Conservation (phyloP, 2,888 invertebrate species). For the Trichacis sp. region DNA sequence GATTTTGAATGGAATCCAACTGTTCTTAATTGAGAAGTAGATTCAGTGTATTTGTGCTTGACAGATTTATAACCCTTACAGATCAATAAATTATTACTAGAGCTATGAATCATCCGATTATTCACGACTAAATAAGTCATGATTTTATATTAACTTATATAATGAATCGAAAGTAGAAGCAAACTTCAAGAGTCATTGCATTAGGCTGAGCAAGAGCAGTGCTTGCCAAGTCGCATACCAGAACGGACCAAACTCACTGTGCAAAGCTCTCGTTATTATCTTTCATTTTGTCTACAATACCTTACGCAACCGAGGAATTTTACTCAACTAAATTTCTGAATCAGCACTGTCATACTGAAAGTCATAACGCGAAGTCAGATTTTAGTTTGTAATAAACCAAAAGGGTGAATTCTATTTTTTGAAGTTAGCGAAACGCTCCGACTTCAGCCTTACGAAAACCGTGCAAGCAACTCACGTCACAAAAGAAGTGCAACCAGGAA, state of each 20-base stretch:
- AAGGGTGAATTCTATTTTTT: too few species aligned
- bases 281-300: background rate
- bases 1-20: too few species aligned
- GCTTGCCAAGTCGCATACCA: conserved; percentile 21
- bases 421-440: conserved; percentile 73
- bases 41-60: too few species aligned
- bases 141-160: background rate
- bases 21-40: too few species aligned
- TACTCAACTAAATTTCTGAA: background rate
- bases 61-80: too few species aligned
- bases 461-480: conserved; percentile 75
- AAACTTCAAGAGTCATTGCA: conserved; percentile 7
- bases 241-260: conserved; percentile 4
- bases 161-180: conserved; percentile 10
- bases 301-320: background rate
- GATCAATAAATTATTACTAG: too few species aligned
- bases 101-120: background rate
- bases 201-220: conserved; percentile 11
- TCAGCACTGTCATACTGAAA: too few species aligned
- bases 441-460: conserved; percentile 75
- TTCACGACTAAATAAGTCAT: background rate
- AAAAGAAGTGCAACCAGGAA: conserved; percentile 73
- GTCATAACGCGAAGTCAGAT: too few species aligned
- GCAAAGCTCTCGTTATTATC: conserved; percentile 5
- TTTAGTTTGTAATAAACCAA: too few species aligned